Evolutionary conservation across 2,888 invertebrate species (phyloP), one percentile per base, ranked within the genome.

Genomic region (Synanthedon formicaeformis): DNA sequence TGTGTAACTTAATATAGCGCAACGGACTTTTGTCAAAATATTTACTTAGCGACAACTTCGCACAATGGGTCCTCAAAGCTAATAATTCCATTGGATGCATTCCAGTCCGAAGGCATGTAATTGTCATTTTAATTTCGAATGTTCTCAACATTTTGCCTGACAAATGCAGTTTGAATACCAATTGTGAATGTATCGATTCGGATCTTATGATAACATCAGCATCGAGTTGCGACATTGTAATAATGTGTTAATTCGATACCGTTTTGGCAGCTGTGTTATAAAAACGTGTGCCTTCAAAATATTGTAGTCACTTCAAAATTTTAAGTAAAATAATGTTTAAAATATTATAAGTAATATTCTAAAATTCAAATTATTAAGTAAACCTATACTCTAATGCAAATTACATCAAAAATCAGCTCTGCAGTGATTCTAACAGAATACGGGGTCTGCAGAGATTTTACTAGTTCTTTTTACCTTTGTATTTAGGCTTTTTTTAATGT

Each of bases 21-120:
- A 78, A 82, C 73, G 75, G 73, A 77, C 73, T 79, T 76, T 84
- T 84, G 85, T 86, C 86, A 86, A 70, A 87, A 87, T 85, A 87
- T 87, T 87, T 87, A 83, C 84, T 81, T 76, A 75, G 64, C 67
- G 59, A 64, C 70, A 59, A 62, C 63, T 64, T 68, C 59, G 54
- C 63, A 84, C 84, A 86, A 85, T 72, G 56, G 74, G 55, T 59
- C 72, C 73, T 81, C 74, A 75, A 73, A 70, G 75, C 80, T 79
- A 80, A 82, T 83, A 84, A 82, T 78, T 77, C 78, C 63, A 73
- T 80, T 77, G 64, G 63, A 59, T 58, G 64, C 73, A 75, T 77
- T 77, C 67, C 72, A 65, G 71, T 66, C 61, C 64, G 61, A 64
- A 63, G 63, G 67, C 64, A 67, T 66, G 66, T 70, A 27, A 81